Conservation (phyloP, 1,140 invertebrate genomes). For the Zaprionus vittiger region DNA sequence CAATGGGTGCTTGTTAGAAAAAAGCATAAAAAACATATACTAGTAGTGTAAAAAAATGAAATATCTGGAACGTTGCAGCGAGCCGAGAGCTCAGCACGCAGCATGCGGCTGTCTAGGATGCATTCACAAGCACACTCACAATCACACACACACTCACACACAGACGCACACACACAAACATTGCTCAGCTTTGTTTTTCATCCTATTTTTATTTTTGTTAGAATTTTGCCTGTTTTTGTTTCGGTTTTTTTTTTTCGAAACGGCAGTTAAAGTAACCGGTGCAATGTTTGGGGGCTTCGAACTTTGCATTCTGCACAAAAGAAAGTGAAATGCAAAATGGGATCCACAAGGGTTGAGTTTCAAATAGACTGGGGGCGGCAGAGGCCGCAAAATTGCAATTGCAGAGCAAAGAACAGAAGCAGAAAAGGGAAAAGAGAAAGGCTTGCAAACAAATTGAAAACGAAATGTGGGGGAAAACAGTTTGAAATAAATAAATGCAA, state of each 20-base stretch:
- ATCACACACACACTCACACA: not conserved
- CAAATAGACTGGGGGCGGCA: no score
- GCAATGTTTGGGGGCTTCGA: slow-evolving; percentile 64
- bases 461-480: not conserved
- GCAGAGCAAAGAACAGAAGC: slow-evolving; percentile 19
- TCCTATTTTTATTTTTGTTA: slow-evolving; percentile 57
- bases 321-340: slow-evolving; percentile 70
- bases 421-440: slow-evolving; percentile 23
- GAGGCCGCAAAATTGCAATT: slow-evolving; percentile 49
- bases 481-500: slow-evolving; percentile 21
- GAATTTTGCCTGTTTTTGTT: slow-evolving; percentile 30
- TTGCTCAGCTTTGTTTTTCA: slow-evolving; percentile 32
- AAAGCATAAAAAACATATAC: slow-evolving; percentile 7
- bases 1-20: not conserved
- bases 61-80: slow-evolving; percentile 72
- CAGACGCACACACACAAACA: slow-evolving; percentile 6
- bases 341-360: slow-evolving; percentile 1
- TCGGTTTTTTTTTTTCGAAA: slow-evolving; percentile 40
- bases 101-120: slow-evolving; percentile 45
- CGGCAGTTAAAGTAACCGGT: slow-evolving; percentile 66
- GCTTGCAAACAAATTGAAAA: slow-evolving; percentile 11
- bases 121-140: slow-evolving; percentile 32
- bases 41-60: slow-evolving; percentile 43
- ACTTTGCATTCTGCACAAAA: slow-evolving; percentile 77
- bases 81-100: slow-evolving; percentile 5